Base-by-base conservation (phyloP, 1,140 invertebrate genomes). In the Liolophura sinensis region DNA sequence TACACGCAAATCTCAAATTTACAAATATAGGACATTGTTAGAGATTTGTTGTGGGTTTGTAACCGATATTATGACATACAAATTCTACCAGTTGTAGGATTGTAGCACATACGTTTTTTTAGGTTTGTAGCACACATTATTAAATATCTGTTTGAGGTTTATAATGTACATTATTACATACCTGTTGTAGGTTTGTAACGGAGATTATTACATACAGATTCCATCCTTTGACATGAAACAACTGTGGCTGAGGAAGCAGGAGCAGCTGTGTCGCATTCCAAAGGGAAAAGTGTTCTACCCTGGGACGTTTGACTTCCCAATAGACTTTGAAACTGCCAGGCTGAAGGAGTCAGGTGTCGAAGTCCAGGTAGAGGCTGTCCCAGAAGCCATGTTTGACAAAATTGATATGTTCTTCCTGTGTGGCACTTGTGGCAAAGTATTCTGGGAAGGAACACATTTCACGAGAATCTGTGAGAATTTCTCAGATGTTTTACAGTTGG, bases 401-500 rank as follows among this genome's bases (percentile, higher is more conserved):
- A 82, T 87, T 7, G 73, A 85, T 5, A 27, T 79, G 7, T 91
- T 89, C 80, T 90, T 88, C 72, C 78, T 90, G 40, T 91, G 90
- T 75, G 85, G 87, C 57, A 71, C 75, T 14, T 91, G 90, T 79
- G 90, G 90, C 0, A 88, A 90, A 71, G 79, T 88, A 46, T 90
- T 88, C 73, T 91, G 90, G 89, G 87, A 89, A 68, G 89, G 89
- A 0, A 83, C 80, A 0, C 88, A 90, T 72, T 86, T 87, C 68
- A 85, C 88, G 27, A 73, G 80, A 54, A 81, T 85, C 4, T 74
- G 72, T 65, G 69, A 81, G 48, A 76, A 81, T 67, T 82, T 81
- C 67, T 72, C 75, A 15, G 68, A 80, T 68, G 69, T 81, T 12
- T 69, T 82, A 14, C 59, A 61, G 6, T 61, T 63, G 46, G 11